Percentiles rank a stretch among this genome's conserved stretches.
Evolutionary conservation across 2,113 vertebrate species (phyloP).

Genomic region (Fulmarus glacialis): DNA sequence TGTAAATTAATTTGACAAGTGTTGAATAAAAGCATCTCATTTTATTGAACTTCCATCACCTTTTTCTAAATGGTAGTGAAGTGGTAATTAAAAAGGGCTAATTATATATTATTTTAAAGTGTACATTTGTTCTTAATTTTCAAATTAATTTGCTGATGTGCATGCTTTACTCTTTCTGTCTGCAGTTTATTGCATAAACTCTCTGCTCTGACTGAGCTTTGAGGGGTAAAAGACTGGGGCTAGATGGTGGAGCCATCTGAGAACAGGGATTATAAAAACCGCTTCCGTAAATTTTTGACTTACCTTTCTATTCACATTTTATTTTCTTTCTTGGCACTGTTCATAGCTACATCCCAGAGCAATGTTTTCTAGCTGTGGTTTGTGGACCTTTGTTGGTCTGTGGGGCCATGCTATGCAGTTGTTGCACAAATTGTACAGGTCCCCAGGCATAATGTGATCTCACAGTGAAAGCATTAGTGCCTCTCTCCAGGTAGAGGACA

Average conservation of each 20-base stretch:
- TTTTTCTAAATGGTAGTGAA: constrained; percentile 38
- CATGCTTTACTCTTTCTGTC: background rate
- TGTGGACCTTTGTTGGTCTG: background rate
- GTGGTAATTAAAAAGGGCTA: constrained; percentile 60
- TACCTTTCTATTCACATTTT: background rate
- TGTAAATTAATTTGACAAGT: constrained; percentile 54
- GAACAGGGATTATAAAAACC: background rate
- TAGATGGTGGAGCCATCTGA: background rate
- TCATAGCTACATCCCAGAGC: background rate
- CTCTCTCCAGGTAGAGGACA: background rate
- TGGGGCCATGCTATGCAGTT: background rate
- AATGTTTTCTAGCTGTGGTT: background rate
- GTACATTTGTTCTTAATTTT: constrained; percentile 50
- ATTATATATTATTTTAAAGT: constrained; percentile 49
- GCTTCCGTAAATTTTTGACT: background rate
- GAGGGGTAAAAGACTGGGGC: background rate
- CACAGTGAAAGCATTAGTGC: background rate
- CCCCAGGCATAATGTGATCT: background rate
- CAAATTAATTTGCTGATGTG: constrained; percentile 39
- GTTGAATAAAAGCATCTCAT: constrained; percentile 56
- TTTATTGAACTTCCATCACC: constrained; percentile 48
- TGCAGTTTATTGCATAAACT: background rate
- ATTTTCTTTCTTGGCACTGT: background rate
- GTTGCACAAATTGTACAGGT: background rate
- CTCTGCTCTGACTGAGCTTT: background rate